Percentiles rank a stretch among this genome's conserved stretches.
These are phyloP conservation scores for Nyctibius bracteatus DNA, from an alignment of 2,113 vertebrate species.

Conservation along the genomic window DNA sequence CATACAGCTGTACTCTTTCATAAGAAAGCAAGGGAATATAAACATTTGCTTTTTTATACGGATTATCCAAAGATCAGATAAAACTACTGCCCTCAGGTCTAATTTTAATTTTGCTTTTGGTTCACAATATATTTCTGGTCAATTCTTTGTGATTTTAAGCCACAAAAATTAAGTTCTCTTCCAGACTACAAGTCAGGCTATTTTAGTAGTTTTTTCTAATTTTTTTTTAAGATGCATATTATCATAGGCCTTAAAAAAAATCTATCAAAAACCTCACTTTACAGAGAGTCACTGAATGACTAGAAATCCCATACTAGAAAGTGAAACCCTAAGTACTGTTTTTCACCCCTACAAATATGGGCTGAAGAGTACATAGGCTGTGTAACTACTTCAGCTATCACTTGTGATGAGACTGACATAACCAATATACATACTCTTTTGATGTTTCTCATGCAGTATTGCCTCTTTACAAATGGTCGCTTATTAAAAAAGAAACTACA, in stretches of 20 bases:
- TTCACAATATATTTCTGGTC: not conserved
- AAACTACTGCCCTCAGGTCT: not conserved
- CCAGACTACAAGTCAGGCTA: not conserved
- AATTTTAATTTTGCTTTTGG: not conserved
- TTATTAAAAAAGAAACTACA: not conserved
- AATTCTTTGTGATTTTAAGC: not conserved
- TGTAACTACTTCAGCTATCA: not conserved
- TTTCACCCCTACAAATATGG: not conserved
- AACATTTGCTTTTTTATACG: not conserved
- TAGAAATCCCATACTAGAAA: not conserved
- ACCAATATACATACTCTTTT: not conserved
- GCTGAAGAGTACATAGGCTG: not conserved
- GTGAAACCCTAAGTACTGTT: not conserved
- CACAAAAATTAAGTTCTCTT: not conserved
- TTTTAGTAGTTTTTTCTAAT: not conserved
- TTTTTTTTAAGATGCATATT: not conserved
- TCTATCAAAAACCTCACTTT: not conserved
- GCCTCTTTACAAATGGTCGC: not conserved
- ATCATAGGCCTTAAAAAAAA: not conserved
- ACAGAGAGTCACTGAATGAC: not conserved
- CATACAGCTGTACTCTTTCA: slow-evolving; percentile 43
- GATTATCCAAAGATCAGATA: not conserved
- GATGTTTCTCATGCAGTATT: not conserved
- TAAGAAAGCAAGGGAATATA: not conserved
- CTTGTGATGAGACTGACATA: not conserved